Base-by-base conservation (phyloP, 2,888 invertebrate genomes). In the Auanema freiburgensis region DNA sequence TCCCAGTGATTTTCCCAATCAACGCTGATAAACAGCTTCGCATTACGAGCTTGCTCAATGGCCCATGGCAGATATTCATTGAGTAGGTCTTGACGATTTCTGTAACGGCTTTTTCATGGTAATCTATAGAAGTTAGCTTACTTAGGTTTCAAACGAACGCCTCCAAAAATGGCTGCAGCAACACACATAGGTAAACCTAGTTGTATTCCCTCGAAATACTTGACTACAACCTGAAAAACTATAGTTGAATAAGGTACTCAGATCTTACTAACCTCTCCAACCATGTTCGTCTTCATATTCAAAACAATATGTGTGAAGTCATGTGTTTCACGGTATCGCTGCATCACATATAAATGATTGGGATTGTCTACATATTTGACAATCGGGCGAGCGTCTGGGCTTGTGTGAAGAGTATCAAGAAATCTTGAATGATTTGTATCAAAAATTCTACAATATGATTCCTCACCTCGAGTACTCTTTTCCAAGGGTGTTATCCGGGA, bases 161-260 rank as follows among this genome's bases (percentile, higher is more conserved):
- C 92, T 12, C 96, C 97, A 88, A 94, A 93, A 62, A 96, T 87
- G 0, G 92, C 96, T 21, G 92, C 98, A 57, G 90, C 89, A 66
- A 92, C 88, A 83, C 96, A 96, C 96, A 99, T 96, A 0, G 98
- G 98, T 25, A 99, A 86, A 57, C 89, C 90, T 12, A 91, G 92
- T 86, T 99, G 98, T 63, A 97, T 88, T 0, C 91, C 97, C 88
- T 98, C 98, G 55, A 98, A 89, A 93, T 96, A 96, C 87, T 98
- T 98, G 5, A 98, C 91, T 12, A 92, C 89, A 6, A 96, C 93
- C 88, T 96, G 57, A 89, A 85, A 23, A 69, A 21, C 4, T 3
- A 23, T n/a, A 11, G 33, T 21, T 12, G 18, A 8, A 16, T n/a
- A 51, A 46, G 6, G 25, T 46, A 4, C 3, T 21, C 4, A 11